These are phyloP conservation scores for Eupithecia abbreviata DNA, from an alignment of 2,888 invertebrate genomes.

Conservation along the genomic window DNA sequence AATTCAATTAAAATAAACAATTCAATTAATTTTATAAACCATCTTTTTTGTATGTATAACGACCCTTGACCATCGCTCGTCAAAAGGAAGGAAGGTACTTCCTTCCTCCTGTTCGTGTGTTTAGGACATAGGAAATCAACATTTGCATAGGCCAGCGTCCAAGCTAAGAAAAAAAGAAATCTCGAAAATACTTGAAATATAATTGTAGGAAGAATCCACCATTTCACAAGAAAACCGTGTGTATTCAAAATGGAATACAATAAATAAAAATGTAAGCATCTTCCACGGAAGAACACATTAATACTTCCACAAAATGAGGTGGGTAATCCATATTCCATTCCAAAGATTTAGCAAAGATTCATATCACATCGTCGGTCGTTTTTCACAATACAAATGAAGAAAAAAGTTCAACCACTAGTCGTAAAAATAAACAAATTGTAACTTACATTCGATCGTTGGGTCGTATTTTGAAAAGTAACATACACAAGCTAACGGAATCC, in stretches of 20 bases:
- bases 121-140: not conserved
- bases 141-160: constrained; percentile 2
- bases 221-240: not conserved
- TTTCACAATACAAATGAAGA: not conserved
- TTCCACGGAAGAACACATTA: not conserved
- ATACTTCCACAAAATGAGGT: not conserved
- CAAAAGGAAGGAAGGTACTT: not conserved
- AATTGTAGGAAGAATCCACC: not conserved
- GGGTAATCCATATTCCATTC: not conserved
- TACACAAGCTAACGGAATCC: not conserved
- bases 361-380: not conserved
- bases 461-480: not conserved
- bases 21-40: not conserved
- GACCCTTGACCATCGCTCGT: not conserved
- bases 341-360: not conserved
- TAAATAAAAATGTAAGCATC: not conserved
- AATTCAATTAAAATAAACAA: too few relatives aligned
- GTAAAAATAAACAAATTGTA: not conserved
- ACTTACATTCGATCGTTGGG: not conserved
- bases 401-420: not conserved
- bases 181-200: not conserved
- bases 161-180: not conserved
- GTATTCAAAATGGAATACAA: not conserved
- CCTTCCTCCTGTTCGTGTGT: not conserved
- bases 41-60: not conserved